Conservation (phyloP, 2,888 invertebrate genomes). For the Mythimna pallens region DNA sequence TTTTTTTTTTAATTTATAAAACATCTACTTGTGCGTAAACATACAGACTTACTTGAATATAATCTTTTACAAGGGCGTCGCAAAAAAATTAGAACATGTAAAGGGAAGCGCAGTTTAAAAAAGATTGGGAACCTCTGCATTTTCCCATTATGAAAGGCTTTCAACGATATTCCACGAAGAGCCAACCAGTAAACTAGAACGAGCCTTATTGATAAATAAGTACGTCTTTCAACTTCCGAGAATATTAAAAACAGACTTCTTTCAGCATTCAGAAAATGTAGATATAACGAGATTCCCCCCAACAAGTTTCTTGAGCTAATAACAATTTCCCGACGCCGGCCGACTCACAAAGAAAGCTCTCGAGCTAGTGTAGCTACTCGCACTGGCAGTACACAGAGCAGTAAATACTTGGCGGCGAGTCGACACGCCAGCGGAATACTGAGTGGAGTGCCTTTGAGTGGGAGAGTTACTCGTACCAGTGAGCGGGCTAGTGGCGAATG, state of each 20-base stretch:
- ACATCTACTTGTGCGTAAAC: too few relatives aligned
- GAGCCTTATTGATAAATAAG: constrained; percentile 35
- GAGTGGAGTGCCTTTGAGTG: constrained; percentile 52
- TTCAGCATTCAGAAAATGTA: constrained; percentile 59
- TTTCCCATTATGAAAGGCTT: neutral
- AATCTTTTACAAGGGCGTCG: too few relatives aligned
- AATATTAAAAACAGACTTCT: constrained; percentile 57
- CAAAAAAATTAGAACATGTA: too few relatives aligned
- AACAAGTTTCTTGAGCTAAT: constrained; percentile 62
- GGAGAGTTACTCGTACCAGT: constrained; percentile 53
- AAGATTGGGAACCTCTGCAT: too few relatives aligned
- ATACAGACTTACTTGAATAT: too few relatives aligned
- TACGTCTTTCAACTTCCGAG: constrained; percentile 30
- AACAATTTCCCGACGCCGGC: constrained; percentile 53
- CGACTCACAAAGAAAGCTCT: constrained; percentile 59
- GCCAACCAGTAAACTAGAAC: constrained; percentile 22
- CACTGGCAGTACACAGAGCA: constrained; percentile 49
- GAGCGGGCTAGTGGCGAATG: constrained; percentile 32
- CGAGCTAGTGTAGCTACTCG: constrained; percentile 51
- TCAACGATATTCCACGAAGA: neutral
- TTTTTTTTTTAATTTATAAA: too few relatives aligned
- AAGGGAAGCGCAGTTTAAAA: too few relatives aligned
- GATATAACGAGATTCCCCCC: constrained; percentile 58
- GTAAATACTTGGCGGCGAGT: constrained; percentile 62
- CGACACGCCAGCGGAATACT: constrained; percentile 63